phyloP scores from a whole-genome alignment of 2,797 vertebrate genomes.

The Chloroceryle amazona region DNA sequence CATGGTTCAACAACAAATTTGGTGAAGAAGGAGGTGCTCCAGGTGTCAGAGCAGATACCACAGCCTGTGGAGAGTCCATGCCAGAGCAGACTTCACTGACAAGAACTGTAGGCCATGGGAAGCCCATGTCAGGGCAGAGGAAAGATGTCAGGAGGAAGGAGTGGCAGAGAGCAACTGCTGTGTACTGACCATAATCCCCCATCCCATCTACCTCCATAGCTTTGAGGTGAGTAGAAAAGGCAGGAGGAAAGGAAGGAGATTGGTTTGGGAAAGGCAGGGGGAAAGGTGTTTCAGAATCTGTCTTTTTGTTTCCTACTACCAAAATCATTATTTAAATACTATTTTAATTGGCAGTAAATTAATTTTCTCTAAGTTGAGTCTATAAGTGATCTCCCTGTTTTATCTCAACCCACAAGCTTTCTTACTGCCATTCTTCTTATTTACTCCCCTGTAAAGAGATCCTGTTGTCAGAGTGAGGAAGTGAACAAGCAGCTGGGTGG shows the following conservation, averaged over 20 bases:
- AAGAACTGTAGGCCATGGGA: not conserved
- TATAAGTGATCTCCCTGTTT: not conserved
- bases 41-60: not conserved
- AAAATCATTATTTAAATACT: not conserved
- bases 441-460: not conserved
- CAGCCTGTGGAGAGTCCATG: not conserved
- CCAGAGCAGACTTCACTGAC: not conserved
- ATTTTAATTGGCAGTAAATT: not conserved
- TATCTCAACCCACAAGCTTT: not conserved
- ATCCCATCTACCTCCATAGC: not conserved
- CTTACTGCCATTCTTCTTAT: not conserved
- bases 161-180: not conserved
- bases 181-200: accelerated
- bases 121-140: not conserved
- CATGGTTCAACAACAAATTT: not conserved
- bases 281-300: not conserved
- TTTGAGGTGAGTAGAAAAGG: not conserved
- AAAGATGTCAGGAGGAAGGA: not conserved
- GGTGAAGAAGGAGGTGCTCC: not conserved
- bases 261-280: not conserved
- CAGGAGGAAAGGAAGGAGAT: not conserved
- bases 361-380: not conserved
- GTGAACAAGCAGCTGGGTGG: not conserved
- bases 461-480: not conserved
- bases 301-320: not conserved